Percentiles rank a stretch among this genome's conserved stretches.
phyloP scores from a whole-genome alignment of 2,888 invertebrate species.

The Oxycera nigricornis region DNA sequence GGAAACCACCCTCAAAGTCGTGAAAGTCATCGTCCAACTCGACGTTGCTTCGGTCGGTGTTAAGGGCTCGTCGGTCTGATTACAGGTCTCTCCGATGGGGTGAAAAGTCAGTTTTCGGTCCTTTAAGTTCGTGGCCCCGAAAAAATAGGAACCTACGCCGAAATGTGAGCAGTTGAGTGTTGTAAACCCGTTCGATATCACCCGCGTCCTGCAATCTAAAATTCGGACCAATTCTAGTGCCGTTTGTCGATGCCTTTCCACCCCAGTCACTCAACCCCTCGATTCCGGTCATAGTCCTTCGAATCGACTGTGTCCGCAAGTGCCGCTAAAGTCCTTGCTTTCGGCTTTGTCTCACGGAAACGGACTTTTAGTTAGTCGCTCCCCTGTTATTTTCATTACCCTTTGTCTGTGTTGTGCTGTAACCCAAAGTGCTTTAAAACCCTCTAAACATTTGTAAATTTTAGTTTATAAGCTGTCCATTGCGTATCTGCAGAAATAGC shows the following conservation, averaged over 20 bases:
- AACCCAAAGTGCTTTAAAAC: slow-evolving; percentile 25
- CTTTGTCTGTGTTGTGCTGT: background rate
- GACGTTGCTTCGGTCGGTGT: slow-evolving; percentile 59
- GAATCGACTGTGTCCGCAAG: slow-evolving; percentile 21
- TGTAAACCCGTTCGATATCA: background rate
- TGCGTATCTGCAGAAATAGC: background rate
- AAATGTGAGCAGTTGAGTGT: slow-evolving; percentile 30
- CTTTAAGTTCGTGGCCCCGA: background rate
- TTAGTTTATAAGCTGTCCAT: slow-evolving; percentile 8
- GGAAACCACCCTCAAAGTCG: slow-evolving; percentile 56
- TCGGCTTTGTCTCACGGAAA: slow-evolving; percentile 14
- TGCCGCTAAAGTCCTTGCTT: slow-evolving; percentile 28
- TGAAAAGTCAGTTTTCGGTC: slow-evolving; percentile 5
- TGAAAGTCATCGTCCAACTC: slow-evolving; percentile 23
- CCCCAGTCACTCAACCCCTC: background rate
- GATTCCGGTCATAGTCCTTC: slow-evolving; percentile 10
- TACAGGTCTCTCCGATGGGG: background rate
- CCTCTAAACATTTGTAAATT: slow-evolving; percentile 12
- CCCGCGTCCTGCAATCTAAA: background rate
- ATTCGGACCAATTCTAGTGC: slow-evolving; percentile 44
- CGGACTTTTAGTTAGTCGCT: background rate
- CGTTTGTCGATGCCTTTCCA: slow-evolving; percentile 22
- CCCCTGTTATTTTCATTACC: background rate
- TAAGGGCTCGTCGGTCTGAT: slow-evolving; percentile 56
- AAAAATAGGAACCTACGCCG: background rate